phyloP scores from a whole-genome alignment of 2,797 vertebrate species.

The Echeneis naucrates region DNA sequence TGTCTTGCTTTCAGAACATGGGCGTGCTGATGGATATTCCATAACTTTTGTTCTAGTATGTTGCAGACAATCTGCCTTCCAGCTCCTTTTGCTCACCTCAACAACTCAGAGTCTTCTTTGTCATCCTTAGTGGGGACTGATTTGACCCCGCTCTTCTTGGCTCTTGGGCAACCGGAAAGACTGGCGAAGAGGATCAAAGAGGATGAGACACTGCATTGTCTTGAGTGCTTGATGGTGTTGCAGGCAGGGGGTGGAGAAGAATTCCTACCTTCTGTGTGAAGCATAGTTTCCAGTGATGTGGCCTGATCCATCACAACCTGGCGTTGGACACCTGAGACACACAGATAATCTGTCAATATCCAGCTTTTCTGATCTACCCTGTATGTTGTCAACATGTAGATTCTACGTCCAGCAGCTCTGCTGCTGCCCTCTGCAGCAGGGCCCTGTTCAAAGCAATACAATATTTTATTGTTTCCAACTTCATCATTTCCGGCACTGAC shows the following conservation, averaged over 20 bases:
- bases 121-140: conserved; percentile 95
- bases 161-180: conserved; percentile 98
- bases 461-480: not conserved
- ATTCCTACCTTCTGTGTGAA: conserved; percentile 92
- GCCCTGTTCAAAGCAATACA: not conserved
- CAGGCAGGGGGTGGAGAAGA: not conserved
- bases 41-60: too few relatives aligned
- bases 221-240: not conserved
- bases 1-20: not conserved
- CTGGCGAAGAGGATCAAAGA: conserved; percentile 76
- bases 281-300: conserved; percentile 99
- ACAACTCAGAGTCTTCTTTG: conserved; percentile 96
- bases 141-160: conserved; percentile 97
- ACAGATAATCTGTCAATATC: conserved; percentile 23
- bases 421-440: not conserved
- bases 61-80: not conserved
- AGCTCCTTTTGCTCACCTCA: conserved; percentile 84
- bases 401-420: not conserved
- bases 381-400: not conserved
- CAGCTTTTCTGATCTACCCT: conserved; percentile 18
- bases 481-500: not conserved
- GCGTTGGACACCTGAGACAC: conserved; percentile 94
- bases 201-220: not conserved
- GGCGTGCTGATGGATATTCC: not conserved
- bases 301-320: conserved; percentile 97